Evolutionary conservation across 2,113 vertebrate genomes (phyloP).

Genomic region (Rhinolophus sinicus): DNA sequence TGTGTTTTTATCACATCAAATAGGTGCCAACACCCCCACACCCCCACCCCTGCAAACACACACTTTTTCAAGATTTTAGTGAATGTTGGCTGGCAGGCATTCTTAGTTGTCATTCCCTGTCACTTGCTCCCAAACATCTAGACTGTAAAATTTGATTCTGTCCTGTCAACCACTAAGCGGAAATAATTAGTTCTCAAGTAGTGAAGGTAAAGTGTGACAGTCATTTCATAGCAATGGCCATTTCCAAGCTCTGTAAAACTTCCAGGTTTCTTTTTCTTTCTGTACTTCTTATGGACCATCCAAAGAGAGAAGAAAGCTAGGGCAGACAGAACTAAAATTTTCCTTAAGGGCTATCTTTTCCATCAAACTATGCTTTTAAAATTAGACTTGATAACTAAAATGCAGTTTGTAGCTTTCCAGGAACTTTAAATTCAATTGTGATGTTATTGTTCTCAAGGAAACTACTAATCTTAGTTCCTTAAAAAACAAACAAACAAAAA

Average conservation of each 20-base stretch:
- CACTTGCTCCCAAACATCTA: neutral
- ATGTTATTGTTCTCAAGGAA: neutral
- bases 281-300: neutral
- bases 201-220: constrained; percentile 7
- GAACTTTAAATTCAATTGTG: neutral
- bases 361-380: neutral
- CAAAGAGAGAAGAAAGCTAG: neutral
- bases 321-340: neutral
- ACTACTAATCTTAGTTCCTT: neutral
- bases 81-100: neutral
- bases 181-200: constrained; percentile 65
- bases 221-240: constrained; percentile 26
- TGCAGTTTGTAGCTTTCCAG: neutral
- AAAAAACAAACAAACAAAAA: neutral
- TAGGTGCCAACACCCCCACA: neutral
- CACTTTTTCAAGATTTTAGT: neutral
- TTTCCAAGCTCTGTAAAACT: constrained; percentile 28
- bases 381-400: neutral
- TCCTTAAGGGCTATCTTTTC: neutral
- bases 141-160: constrained; percentile 63
- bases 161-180: neutral
- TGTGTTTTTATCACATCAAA: neutral
- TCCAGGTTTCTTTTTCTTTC: neutral
- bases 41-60: too few relatives aligned
- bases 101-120: neutral